Conservation (phyloP, 2,888 invertebrate species). For the Drosophila merina region DNA sequence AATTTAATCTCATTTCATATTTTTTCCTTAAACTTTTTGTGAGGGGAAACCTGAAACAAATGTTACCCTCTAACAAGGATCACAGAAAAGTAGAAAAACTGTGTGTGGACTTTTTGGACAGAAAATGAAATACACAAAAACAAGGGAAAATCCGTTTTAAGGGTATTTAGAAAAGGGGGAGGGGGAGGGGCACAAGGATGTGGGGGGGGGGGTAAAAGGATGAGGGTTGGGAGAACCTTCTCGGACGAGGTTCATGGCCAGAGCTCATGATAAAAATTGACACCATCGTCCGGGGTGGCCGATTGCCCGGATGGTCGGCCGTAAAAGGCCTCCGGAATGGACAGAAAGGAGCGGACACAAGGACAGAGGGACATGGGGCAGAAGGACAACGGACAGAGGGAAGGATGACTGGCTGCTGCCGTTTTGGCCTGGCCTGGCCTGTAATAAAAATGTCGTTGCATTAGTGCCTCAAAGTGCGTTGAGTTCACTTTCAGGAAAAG, state of each 20-base stretch:
- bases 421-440: conserved; percentile 50
- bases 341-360: conserved; percentile 4
- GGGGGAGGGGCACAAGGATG: not conserved
- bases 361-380: not conserved
- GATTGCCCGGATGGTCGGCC: conserved; percentile 29
- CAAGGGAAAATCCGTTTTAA: conserved; percentile 27
- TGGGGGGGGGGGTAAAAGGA: conserved; percentile 7
- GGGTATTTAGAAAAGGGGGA: conserved; percentile 15
- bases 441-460: conserved; percentile 78
- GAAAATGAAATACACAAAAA: conserved; percentile 18
- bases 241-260: conserved; percentile 61
- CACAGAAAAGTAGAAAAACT: not conserved
- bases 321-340: conserved; percentile 55
- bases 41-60: not conserved
- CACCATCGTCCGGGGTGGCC: conserved; percentile 51
- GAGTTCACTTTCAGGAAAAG: conserved; percentile 17
- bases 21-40: not conserved
- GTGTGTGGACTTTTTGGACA: conserved; percentile 1
- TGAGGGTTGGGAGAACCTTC: conserved; percentile 16
- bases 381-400: not conserved
- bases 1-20: not conserved
- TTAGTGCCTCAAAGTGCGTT: conserved; percentile 53
- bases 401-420: conserved; percentile 2
- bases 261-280: conserved; percentile 73
- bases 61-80: not conserved